A percentile compares a stretch with the other conserved stretches of the same genome.
These are phyloP conservation scores for Cryptocheilus praepositus DNA, from an alignment of 2,888 invertebrate genomes.

Conservation along the genomic window DNA sequence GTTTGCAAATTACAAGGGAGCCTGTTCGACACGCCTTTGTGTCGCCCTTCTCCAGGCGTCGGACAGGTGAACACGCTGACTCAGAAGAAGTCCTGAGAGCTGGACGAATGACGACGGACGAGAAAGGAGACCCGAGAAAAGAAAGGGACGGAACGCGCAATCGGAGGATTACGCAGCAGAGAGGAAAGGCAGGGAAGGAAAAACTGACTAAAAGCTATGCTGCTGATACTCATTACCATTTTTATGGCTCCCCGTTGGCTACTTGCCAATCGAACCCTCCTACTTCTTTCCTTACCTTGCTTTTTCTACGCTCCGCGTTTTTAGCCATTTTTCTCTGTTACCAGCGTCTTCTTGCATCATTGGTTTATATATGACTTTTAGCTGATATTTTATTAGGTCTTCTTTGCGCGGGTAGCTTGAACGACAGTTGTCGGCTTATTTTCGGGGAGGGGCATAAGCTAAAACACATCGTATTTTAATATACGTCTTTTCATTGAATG, in stretches of 20 bases:
- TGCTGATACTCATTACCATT: conserved; percentile 28
- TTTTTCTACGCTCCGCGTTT: neutral
- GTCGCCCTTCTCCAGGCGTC: conserved; percentile 32
- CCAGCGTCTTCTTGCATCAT: no score
- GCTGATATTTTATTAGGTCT: no score
- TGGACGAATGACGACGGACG: neutral
- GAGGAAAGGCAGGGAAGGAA: conserved; percentile 18
- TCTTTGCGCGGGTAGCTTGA: no score
- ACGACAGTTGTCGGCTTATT: no score
- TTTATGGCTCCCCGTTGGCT: conserved; percentile 16
- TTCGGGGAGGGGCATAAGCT: no score
- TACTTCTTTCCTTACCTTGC: neutral
- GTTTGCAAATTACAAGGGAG: conserved; percentile 49
- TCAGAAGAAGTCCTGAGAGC: conserved; percentile 23
- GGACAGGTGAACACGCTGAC: no score
- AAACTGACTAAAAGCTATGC: conserved; percentile 4
- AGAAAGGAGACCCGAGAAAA: conserved; percentile 17
- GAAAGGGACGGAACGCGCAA: conserved; percentile 20
- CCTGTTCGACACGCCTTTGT: conserved; percentile 44
- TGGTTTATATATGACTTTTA: no score
- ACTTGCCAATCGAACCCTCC: neutral
- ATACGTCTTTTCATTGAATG: no score
- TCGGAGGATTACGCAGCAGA: conserved; percentile 26
- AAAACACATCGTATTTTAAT: no score
- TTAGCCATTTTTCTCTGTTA: no score